Evolutionary conservation across 2,113 vertebrate genomes (phyloP).

Genomic region (Glaucidium brasilianum): DNA sequence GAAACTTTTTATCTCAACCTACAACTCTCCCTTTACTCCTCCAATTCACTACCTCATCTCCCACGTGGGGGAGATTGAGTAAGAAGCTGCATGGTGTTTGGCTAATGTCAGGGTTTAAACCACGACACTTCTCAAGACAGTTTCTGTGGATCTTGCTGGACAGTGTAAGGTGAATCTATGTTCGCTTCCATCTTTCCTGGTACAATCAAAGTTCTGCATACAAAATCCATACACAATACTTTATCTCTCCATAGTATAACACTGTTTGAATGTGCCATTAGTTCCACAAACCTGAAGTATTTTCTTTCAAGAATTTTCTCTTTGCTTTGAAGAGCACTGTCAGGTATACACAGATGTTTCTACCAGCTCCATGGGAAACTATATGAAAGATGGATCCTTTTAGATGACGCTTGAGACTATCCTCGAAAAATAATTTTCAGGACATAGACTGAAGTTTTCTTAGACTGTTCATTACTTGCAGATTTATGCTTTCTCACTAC

Average conservation of each 20-base stretch:
- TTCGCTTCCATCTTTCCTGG: background rate
- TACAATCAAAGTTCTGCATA: background rate
- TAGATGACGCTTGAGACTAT: background rate
- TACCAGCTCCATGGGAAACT: background rate
- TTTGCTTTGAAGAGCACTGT: background rate
- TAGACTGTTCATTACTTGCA: background rate
- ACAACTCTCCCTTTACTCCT: too few species aligned
- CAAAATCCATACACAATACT: background rate
- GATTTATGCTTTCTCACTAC: background rate
- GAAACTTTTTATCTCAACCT: too few species aligned
- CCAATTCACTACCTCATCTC: too few species aligned
- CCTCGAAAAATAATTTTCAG: background rate
- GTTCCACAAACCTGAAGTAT: background rate
- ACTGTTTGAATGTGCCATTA: background rate
- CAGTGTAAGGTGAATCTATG: background rate
- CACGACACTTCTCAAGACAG: background rate
- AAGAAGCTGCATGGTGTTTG: too few species aligned
- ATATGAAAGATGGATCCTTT: background rate
- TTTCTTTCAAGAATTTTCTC: background rate
- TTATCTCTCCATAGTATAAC: background rate
- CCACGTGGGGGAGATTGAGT: too few species aligned
- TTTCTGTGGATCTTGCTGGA: background rate
- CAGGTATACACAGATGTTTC: background rate
- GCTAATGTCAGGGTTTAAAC: too few species aligned
- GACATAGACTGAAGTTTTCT: background rate